Base-by-base conservation (phyloP, 1,140 invertebrate species). In the Calephelis virginiensis region DNA sequence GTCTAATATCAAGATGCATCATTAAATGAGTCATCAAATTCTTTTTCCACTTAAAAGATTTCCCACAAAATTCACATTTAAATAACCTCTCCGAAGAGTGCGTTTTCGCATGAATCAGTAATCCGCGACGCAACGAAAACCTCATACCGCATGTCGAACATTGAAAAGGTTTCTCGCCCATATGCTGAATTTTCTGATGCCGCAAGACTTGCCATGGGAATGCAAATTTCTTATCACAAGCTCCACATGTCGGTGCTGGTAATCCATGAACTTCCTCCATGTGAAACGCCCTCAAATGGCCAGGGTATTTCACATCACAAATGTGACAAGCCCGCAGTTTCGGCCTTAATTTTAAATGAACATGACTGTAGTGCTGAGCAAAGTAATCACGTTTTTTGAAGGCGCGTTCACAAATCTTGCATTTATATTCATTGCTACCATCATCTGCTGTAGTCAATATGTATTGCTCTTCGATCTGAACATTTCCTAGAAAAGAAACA, bases 51-150 rank as follows among this genome's bases (percentile, higher is more conserved):
- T 47, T 43, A 11, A 71, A 74, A 8, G 80, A 81, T 63, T 85
- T 80, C 8, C 66, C 71, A 60, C 84, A 86, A 0, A 81, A 38
- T 0, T 66, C 59, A 28, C 84, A 86, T 8, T 76, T 69, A 0
- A 78, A 77, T 47, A 77, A 82, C 45, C 74, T 83, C 66, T 86
- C 81, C 1, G 95, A 94, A 0, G 94, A 94, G 73, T 93, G 93
- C 14, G 82, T 79, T 11, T 86, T 69, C 77, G 91, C 86, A 64
- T 92, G 92, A 50, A 74, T 78, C 46, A 75, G 77, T 5, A 92
- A 74, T 6, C 81, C 76, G 11, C 81, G 74, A 1, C 45, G 79
- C 81, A 59, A 86, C 81, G 83, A 96, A 80, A 90, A 92, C 6
- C 77, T 81, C 63, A 84, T 79, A 17, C 66, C 67, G 56, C 84